Conservation (phyloP, 2,113 vertebrate genomes). For the Oplegnathus fasciatus region DNA sequence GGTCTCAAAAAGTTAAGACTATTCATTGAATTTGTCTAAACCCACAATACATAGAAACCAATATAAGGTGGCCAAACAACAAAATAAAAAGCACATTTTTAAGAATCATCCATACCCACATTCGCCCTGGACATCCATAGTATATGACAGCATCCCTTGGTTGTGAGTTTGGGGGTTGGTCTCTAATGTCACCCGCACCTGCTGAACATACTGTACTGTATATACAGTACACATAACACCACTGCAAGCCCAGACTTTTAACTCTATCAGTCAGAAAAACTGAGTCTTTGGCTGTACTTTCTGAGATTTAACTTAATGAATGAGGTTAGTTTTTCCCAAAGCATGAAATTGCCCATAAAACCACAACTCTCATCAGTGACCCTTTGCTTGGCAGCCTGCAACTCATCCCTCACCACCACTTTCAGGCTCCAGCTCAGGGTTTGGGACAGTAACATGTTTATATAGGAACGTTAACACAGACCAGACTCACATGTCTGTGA, state of each 20-base stretch:
- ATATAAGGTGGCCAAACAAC: not conserved
- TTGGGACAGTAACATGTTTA: slow-evolving; percentile 19
- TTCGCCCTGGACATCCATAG: not conserved
- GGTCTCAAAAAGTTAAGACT: no score
- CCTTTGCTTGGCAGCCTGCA: not conserved
- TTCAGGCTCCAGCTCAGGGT: slow-evolving; percentile 6
- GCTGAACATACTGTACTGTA: not conserved
- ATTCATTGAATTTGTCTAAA: no score
- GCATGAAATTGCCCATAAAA: not conserved
- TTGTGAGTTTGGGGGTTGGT: not conserved
- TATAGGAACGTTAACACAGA: slow-evolving; percentile 1
- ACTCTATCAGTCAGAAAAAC: not conserved
- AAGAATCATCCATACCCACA: not conserved
- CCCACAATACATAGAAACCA: not conserved
- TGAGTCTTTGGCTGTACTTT: not conserved
- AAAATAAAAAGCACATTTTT: not conserved
- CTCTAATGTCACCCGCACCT: not conserved
- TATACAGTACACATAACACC: not conserved
- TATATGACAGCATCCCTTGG: no score
- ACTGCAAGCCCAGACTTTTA: not conserved
- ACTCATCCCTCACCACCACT: slow-evolving; percentile 22
- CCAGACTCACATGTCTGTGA: slow-evolving; percentile 18
- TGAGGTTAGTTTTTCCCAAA: not conserved
- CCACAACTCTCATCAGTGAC: not conserved
- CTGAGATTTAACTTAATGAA: not conserved